phyloP scores from a whole-genome alignment of 1,140 invertebrate species.

The Hypsibius dujardini region DNA sequence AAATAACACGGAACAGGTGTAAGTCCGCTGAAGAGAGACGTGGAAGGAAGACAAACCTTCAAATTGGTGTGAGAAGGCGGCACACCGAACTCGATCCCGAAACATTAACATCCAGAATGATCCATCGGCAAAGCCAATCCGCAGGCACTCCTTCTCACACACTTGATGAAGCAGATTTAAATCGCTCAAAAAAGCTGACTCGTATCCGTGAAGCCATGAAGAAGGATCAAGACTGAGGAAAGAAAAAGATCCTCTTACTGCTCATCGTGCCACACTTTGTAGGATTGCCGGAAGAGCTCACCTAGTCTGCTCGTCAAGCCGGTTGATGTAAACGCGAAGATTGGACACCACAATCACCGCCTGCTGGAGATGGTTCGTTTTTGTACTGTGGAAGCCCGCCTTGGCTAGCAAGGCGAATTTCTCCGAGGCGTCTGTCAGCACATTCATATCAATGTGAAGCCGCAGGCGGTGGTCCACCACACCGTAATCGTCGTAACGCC shows the following conservation, averaged over 20 bases:
- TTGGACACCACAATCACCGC: neutral
- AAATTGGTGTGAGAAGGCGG: neutral
- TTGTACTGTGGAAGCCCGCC: neutral
- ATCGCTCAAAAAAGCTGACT: neutral
- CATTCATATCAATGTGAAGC: slow-evolving; percentile 8
- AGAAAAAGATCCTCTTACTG: neutral
- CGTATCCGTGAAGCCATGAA: neutral
- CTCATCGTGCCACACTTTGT: too few relatives aligned
- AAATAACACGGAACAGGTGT: neutral
- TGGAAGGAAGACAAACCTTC: neutral
- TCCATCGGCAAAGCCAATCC: slow-evolving; percentile 7
- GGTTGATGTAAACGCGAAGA: neutral
- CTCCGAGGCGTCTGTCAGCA: neutral
- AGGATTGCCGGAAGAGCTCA: neutral
- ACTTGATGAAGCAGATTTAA: slow-evolving; percentile 4
- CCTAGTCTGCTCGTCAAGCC: neutral
- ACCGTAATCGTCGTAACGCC: neutral
- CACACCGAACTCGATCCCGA: neutral
- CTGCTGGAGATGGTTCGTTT: neutral
- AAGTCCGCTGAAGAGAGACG: neutral
- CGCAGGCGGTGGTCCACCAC: slow-evolving; percentile 1
- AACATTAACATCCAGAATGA: neutral
- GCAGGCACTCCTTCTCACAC: neutral
- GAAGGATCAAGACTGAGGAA: neutral
- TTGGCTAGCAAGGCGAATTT: neutral